A percentile compares a stretch with the other conserved stretches of the same genome.
These are phyloP conservation scores for Lasius fuliginosus DNA, from an alignment of 2,888 invertebrate genomes.

Conservation along the genomic window DNA sequence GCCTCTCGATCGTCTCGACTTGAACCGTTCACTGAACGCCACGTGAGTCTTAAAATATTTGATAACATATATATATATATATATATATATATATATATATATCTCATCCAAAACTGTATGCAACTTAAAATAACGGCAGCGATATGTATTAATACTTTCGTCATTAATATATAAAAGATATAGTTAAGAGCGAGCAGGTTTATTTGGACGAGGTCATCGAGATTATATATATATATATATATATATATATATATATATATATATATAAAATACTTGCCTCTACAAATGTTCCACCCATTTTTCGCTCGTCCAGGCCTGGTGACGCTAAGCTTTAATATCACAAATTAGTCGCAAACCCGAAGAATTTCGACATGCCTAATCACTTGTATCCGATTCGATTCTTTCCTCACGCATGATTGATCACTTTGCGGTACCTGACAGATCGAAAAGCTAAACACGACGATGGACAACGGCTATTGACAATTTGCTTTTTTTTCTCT, in stretches of 20 bases:
- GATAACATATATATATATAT: not conserved
- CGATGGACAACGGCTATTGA: not conserved
- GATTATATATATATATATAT: not conserved
- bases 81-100: not conserved
- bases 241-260: too few relatives aligned
- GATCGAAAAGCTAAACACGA: not conserved
- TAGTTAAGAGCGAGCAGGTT: not conserved
- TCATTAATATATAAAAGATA: not conserved
- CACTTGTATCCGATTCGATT: not conserved
- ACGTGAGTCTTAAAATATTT: conserved; percentile 18
- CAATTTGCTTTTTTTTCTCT: not conserved
- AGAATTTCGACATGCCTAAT: not conserved
- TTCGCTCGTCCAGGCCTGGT: not conserved
- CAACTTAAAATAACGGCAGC: conserved; percentile 2
- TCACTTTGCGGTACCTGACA: not conserved
- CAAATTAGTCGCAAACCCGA: not conserved
- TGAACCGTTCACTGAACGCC: not conserved
- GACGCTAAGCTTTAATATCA: not conserved
- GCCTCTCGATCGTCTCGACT: not conserved
- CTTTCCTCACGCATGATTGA: not conserved
- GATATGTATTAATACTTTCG: not conserved
- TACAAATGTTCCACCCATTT: not conserved
- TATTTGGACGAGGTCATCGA: not conserved
- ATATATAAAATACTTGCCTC: not conserved
- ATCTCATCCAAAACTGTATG: not conserved